Evolutionary conservation across 53 echinoderm and acorn worm genomes (phyloP), one percentile per base, ranked within the genome.

Genomic region (Echinarachnius parma): DNA sequence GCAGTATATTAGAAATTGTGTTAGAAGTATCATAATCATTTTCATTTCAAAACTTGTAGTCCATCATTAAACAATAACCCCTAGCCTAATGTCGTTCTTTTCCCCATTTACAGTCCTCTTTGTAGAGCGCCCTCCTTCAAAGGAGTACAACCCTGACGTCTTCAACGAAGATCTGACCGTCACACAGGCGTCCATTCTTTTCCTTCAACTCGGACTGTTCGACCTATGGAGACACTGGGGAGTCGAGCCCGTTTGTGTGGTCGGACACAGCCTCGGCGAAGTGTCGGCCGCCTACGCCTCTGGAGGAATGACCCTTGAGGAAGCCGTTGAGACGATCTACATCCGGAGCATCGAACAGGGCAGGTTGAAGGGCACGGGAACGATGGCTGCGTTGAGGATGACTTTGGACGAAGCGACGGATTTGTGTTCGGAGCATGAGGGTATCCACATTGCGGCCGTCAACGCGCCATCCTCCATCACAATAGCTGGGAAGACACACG

Each of bases 261-360:
- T 94, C 4, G 94, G 94, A 4, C 94, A 94, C 64, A 94, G 94
- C 31, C 83, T 94, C 19, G 95, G 95, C 14, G 95, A 94, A 53
- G 82, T 94, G 13, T 90, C 95, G 1, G 95, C 95, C 31, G 95
- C 95, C 21, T 94, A 94, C 59, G 95, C 90, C 15, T 78, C 66
- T 31, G 89, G 89, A 31, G 95, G 87, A 46, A 59, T 94, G 60
- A 83, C 87, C 11, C 53, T 94, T 13, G 84, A 94, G 42, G 95
- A 94, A 76, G 84, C 90, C 4, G 77, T 94, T 21, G 62, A 62
- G 37, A 90, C 84, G 33, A 87, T 94, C 31, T 94, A 90, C 60
- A 79, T 91, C 54, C 70, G 95, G 42, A 90, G 90, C 77, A 59
- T 75, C 9, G 82, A 94, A 28, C 95, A 94, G 48, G 84, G 62